Evolutionary conservation across 1,140 invertebrate species (phyloP), one percentile per base, ranked within the genome.

Genomic region (Pachypeltis micranthus): DNA sequence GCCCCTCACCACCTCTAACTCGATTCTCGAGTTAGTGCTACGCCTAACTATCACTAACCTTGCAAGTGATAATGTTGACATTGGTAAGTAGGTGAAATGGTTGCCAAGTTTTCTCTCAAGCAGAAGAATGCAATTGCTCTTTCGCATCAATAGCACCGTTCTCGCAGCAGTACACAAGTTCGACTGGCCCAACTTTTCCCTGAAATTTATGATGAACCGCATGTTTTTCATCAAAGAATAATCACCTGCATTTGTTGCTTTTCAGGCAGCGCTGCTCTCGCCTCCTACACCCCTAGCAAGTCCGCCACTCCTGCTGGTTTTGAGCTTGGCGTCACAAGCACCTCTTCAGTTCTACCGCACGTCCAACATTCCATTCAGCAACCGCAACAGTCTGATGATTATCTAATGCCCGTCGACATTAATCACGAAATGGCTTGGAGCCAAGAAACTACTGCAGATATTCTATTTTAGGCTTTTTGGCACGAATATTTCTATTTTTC

Each of bases 211-310:
- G n/a, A n/a, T n/a, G n/a, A n/a, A n/a, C n/a, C n/a, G n/a, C n/a
- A n/a, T n/a, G n/a, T n/a, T n/a, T n/a, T n/a, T n/a, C n/a, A n/a
- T n/a, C n/a, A n/a, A n/a, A n/a, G n/a, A n/a, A n/a, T n/a, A 39
- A 19, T 3, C 25, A 10, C 31, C 16, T 12, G n/a, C 56, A 19
- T 16, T 31, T 51, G 59, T 59, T 29, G 2, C 62, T 63, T 67
- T 64, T 14, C 59, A 77, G 76, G 73, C 69, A 71, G 75, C 62
- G 74, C 78, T 68, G 75, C 75, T 63, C 69, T 84, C 66, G 80
- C 80, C 25, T 81, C 75, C 69, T 85, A 83, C 65, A 83, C 81
- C 29, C 82, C 82, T 27, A 78, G 81, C 67, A 84, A 84, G 74
- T 75, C 80, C 26, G 76, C 78, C 64, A 71, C 81, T 64, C 63